Base-by-base conservation (phyloP, 1,140 invertebrate species). In the Physella acuta region DNA sequence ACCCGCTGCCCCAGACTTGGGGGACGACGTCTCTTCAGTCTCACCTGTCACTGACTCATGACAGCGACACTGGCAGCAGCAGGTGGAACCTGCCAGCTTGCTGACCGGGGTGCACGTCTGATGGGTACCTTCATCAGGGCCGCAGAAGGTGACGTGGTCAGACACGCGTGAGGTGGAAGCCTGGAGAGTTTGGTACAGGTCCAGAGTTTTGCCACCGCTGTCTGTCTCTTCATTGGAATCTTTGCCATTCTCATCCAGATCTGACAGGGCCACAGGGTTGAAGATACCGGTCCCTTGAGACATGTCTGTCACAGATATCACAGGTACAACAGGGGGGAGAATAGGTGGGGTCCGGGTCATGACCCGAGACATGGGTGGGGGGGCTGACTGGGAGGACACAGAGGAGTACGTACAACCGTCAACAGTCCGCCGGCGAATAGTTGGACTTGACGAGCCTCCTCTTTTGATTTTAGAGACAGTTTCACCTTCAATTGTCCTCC, bases 1-100 rank as follows among this genome's bases (percentile, higher is more conserved):
- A 44, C 53, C 74, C 26, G 70, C 71, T 39, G 67, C 56, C 28
- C 73, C 70, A 11, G 71, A 72, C 1, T 53, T 61, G 26, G 68
- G 71, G 0, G 71, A 69, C 0, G 71, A 61, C 16, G 56, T 60
- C 4, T 64, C 65, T 30, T 71, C 69, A 4, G 70, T 44, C 1
- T 62, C 36, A 33, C 52, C 58, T 24, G 37, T 52, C 3, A 34
- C 53, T 17, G 49, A 51, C 28, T 60, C 39, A 31, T 65, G 65
- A 53, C 67, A 69, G 3, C 51, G 34, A 28, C 69, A 73, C 26
- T 65, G 34, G 37, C 71, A 68, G 24, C 71, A 68, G 33, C 34
- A 53, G 3, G 31, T 34, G 2, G 55, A 39, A n/a, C 26, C 39
- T 33, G 36, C 56, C 28, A 34, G 16, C 28, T 44, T 61, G 36